Evolutionary conservation across 2,888 invertebrate genomes (phyloP), one percentile per base, ranked within the genome.

Genomic region (Helobdella robusta): DNA sequence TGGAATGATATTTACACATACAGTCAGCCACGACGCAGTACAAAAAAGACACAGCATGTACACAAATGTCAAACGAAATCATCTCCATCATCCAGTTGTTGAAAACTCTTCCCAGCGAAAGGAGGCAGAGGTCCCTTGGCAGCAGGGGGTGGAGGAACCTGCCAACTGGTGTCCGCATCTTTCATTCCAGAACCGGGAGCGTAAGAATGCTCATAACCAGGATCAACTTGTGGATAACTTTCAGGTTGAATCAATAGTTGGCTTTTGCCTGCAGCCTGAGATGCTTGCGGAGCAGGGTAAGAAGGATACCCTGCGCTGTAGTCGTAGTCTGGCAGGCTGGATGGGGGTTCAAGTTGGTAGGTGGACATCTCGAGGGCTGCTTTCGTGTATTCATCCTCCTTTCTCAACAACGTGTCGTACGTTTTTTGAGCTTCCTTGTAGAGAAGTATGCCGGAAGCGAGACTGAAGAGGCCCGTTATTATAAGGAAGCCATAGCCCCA

Each of bases 401-500:
- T 48, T 6, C 32, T n/a, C 11, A 69, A 46, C n/a, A 72, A 62
- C 60, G 67, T 61, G 23, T 69, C 62, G 67, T 68, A 72, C 1
- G 65, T 66, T 25, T 58, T 64, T 63, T 64, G 54, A 25, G 68
- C 71, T 56, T 72, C 70, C 46, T 64, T 52, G 68, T 69, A 70
- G 44, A 69, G 60, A 15, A 62, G 59, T 56, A 68, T 50, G 15
- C 70, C 72, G 1, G 68, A 35, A 0, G 59, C 61, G 20, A 60
- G 60, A 36, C 56, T 44, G 59, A 65, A 60, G 15, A 72, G 65
- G 36, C 70, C 72, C 8, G 69, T 59, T 11, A 72, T 70, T 56
- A 72, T 68, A 54, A 69, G 67, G 67, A 72, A 72, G 23, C 72
- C 73, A 46, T 63, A 73, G 20, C 73, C 72, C 73, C 73, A 73